Conservation (phyloP, 35 echinoderm and acorn worm species). For the Heliocidaris erythrogramma region DNA sequence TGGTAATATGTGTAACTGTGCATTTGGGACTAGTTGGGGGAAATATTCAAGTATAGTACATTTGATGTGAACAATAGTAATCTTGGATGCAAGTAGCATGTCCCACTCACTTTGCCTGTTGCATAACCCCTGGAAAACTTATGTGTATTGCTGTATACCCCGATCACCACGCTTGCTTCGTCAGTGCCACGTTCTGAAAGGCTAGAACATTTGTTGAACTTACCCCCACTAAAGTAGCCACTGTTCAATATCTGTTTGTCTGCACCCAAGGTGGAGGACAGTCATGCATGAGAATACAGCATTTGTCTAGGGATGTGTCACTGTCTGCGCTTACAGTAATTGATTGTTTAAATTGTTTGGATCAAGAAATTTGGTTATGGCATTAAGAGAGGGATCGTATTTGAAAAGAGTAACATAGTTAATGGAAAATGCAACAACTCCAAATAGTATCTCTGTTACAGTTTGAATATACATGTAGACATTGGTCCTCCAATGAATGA, state of each 20-base stretch:
- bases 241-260: constrained; percentile 3
- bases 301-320: background rate
- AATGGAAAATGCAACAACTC: too few relatives aligned
- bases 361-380: too few relatives aligned
- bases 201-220: constrained; percentile 18
- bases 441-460: too few relatives aligned
- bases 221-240: background rate
- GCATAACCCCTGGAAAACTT: background rate
- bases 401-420: too few relatives aligned
- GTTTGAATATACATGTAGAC: too few relatives aligned
- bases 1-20: background rate
- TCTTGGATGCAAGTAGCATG: constrained; percentile 2
- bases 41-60: background rate
- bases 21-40: background rate
- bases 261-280: background rate
- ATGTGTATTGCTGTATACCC: constrained; percentile 22
- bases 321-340: background rate
- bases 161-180: constrained; percentile 22
- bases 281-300: background rate
- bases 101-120: constrained; percentile 21
- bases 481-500: too few relatives aligned
- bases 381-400: too few relatives aligned
- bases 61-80: background rate
- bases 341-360: background rate
- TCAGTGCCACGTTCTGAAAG: background rate